Conservation (phyloP, 2,888 invertebrate species). For the Hipparchia sbordonii region DNA sequence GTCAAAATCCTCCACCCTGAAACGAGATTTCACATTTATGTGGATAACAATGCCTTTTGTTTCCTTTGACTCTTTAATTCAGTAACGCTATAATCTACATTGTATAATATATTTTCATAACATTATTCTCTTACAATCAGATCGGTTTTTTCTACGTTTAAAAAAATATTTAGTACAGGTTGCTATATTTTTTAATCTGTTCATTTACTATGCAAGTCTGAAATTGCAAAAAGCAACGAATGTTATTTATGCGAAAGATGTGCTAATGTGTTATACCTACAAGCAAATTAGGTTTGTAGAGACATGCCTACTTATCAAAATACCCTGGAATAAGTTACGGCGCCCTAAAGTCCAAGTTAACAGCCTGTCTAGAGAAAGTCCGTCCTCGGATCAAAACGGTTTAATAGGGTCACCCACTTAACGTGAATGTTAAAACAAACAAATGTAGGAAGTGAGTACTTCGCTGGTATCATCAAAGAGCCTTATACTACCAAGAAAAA, state of each 20-base stretch:
- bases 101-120: slow-evolving; percentile 33
- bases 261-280: too few species aligned
- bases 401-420: slow-evolving; percentile 23
- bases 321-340: slow-evolving; percentile 1
- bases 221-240: too few species aligned
- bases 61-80: slow-evolving; percentile 57
- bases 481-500: slow-evolving; percentile 9
- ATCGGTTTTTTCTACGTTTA: background rate
- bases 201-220: too few species aligned
- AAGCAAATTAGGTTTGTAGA: too few species aligned
- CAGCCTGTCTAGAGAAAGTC: slow-evolving; percentile 7
- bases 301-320: slow-evolving; percentile 10
- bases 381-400: slow-evolving; percentile 18
- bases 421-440: slow-evolving; percentile 20
- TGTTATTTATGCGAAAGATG: too few species aligned
- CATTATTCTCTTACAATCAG: slow-evolving; percentile 7
- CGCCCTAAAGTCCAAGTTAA: slow-evolving; percentile 13
- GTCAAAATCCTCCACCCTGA: slow-evolving; percentile 56
- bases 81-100: slow-evolving; percentile 46
- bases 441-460: slow-evolving; percentile 12
- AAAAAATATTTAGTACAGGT: too few species aligned
- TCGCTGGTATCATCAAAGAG: slow-evolving; percentile 6
- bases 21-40: slow-evolving; percentile 57
- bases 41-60: slow-evolving; percentile 58
- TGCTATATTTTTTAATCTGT: too few species aligned